phyloP scores from a whole-genome alignment of 2,888 invertebrate species.

The Anthoptus insignis region DNA sequence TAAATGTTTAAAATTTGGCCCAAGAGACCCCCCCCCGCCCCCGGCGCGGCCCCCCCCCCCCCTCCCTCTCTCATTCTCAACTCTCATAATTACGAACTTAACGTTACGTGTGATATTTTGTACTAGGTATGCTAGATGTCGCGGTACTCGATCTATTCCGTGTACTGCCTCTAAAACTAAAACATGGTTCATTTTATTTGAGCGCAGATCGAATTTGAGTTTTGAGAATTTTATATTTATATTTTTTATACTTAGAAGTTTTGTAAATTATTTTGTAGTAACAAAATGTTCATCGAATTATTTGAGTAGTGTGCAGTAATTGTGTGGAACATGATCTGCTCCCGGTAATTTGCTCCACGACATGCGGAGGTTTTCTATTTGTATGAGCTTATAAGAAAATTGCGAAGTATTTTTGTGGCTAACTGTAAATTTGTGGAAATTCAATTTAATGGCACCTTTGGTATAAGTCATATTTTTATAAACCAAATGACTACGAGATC shows the following conservation, averaged over 20 bases:
- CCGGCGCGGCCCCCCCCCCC: constrained; percentile 51
- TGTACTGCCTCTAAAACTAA: constrained; percentile 70
- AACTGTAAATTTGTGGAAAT: constrained; percentile 59
- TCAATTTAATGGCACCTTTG: constrained; percentile 62
- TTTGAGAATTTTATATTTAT: constrained; percentile 70
- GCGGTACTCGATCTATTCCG: constrained; percentile 65
- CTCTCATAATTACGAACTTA: constrained; percentile 55
- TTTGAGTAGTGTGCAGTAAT: constrained; percentile 61
- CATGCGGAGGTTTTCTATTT: constrained; percentile 34
- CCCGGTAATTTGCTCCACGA: constrained; percentile 34
- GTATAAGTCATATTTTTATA: constrained; percentile 80
- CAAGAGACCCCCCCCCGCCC: constrained; percentile 61
- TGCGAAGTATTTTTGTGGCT: constrained; percentile 67
- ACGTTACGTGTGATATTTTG: constrained; percentile 82
- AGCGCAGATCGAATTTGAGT: constrained; percentile 67
- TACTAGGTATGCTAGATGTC: constrained; percentile 76
- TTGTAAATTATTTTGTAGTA: constrained; percentile 82
- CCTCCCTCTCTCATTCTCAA: constrained; percentile 42
- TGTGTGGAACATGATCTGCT: constrained; percentile 58
- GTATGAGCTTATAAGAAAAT: constrained; percentile 65
- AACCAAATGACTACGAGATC: constrained; percentile 66
- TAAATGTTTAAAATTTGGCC: no score
- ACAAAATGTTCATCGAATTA: constrained; percentile 62
- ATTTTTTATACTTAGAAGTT: constrained; percentile 82
- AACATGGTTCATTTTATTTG: constrained; percentile 64